Percentiles rank a stretch among this genome's conserved stretches.
These are phyloP conservation scores for Tolmerus cingulatus DNA, from an alignment of 2,888 invertebrate genomes.

Conservation along the genomic window DNA sequence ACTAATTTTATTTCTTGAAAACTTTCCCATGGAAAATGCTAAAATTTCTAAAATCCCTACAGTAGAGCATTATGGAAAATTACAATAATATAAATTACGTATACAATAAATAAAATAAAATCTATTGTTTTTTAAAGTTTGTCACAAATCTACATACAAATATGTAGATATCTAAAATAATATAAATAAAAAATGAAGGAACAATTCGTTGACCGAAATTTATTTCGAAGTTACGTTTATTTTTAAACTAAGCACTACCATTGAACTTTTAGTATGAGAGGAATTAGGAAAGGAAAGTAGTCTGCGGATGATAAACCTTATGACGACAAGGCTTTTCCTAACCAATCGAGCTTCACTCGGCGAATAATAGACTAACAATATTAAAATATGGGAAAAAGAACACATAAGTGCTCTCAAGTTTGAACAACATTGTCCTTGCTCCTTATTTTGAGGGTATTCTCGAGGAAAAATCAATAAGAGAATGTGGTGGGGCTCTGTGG, in stretches of 20 bases:
- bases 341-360: neutral
- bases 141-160: too few species aligned
- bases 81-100: too few species aligned
- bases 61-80: too few species aligned
- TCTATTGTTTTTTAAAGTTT: too few species aligned
- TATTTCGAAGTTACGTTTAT: neutral
- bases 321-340: neutral
- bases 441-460: neutral
- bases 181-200: neutral
- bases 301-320: neutral
- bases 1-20: too few species aligned
- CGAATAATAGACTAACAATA: neutral
- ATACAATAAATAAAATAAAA: too few species aligned
- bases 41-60: too few species aligned
- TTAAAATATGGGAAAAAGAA: neutral
- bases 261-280: neutral
- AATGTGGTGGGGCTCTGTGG: neutral
- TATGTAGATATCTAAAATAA: too few species aligned
- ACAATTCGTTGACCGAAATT: neutral
- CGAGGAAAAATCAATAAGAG: neutral
- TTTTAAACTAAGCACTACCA: neutral
- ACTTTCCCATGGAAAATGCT: too few species aligned
- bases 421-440: constrained; percentile 25
- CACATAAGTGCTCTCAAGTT: constrained; percentile 6
- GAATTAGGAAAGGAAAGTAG: neutral